phyloP scores from a whole-genome alignment of 2,888 invertebrate genomes.

The Stomorhina lunata region DNA sequence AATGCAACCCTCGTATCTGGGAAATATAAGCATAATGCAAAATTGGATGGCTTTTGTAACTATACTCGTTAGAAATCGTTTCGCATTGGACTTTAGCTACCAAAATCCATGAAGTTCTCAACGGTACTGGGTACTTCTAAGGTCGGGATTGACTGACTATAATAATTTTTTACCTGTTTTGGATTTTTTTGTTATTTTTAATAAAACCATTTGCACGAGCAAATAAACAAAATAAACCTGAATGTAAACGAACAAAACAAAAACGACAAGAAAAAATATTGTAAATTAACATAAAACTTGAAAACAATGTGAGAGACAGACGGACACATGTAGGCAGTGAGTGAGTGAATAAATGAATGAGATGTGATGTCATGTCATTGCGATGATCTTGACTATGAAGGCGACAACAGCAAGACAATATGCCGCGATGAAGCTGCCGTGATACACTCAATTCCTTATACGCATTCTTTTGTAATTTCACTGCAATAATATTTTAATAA shows the following conservation, averaged over 20 bases:
- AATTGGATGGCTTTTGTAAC: too few species aligned
- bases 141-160: too few species aligned
- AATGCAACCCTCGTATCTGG: too few species aligned
- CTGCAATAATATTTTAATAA: background rate
- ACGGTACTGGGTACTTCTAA: too few species aligned
- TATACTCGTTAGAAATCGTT: too few species aligned
- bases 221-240: conserved; percentile 28
- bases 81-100: too few species aligned
- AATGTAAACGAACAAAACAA: background rate
- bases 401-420: background rate
- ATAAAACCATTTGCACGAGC: conserved; percentile 21
- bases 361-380: background rate
- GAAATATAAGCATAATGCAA: too few species aligned
- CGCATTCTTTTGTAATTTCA: background rate
- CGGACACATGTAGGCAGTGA: background rate
- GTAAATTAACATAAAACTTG: background rate
- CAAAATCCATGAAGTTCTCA: too few species aligned
- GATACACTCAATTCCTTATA: background rate
- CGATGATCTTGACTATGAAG: conserved; percentile 27
- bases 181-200: background rate
- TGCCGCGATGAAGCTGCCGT: background rate
- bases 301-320: conserved; percentile 8
- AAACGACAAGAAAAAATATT: background rate
- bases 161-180: background rate
- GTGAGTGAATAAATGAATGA: background rate